A percentile compares a stretch with the other conserved stretches of the same genome.
Conservation (phyloP, 2,113 vertebrate genomes). For the Xenopus laevis region DNA sequence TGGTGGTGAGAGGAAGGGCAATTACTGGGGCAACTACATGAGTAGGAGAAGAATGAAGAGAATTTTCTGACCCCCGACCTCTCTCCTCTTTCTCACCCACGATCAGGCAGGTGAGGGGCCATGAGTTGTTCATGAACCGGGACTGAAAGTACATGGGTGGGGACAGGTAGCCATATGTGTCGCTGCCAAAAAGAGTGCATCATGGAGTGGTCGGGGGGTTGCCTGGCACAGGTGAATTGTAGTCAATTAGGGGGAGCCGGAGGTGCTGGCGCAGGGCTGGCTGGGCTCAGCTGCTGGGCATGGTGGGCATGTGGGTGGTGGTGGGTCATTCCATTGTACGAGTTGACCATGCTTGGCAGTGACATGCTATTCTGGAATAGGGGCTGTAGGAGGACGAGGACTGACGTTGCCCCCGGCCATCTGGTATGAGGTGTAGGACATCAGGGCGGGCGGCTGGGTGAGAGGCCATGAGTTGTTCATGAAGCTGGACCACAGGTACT, state of each 20-base stretch:
- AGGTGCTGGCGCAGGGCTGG: constrained; percentile 80
- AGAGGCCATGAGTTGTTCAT: constrained; percentile 94
- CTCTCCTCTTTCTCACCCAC: no score
- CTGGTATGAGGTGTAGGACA: constrained; percentile 91
- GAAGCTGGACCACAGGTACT: constrained; percentile 93
- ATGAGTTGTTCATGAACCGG: no score
- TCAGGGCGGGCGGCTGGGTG: constrained; percentile 83
- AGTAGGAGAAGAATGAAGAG: no score
- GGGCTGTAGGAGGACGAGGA: constrained; percentile 84
- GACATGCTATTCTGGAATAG: constrained; percentile 89
- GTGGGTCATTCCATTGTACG: constrained; percentile 88
- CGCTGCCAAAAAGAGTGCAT: no score
- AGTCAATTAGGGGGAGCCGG: constrained; percentile 74
- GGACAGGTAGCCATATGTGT: no score
- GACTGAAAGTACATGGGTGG: no score
- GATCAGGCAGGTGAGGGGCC: no score
- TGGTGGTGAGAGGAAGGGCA: no score
- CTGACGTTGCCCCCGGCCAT: constrained; percentile 84
- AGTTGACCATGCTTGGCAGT: constrained; percentile 87
- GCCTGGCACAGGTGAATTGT: constrained; percentile 91
- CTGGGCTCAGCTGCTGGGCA: constrained; percentile 85
- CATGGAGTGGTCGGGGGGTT: constrained; percentile 91
- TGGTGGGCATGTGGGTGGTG: constrained; percentile 74
- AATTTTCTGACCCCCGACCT: no score
- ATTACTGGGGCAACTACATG: no score